Evolutionary conservation across 2,797 vertebrate species (phyloP).

Genomic region (Neosalanx taihuensis): DNA sequence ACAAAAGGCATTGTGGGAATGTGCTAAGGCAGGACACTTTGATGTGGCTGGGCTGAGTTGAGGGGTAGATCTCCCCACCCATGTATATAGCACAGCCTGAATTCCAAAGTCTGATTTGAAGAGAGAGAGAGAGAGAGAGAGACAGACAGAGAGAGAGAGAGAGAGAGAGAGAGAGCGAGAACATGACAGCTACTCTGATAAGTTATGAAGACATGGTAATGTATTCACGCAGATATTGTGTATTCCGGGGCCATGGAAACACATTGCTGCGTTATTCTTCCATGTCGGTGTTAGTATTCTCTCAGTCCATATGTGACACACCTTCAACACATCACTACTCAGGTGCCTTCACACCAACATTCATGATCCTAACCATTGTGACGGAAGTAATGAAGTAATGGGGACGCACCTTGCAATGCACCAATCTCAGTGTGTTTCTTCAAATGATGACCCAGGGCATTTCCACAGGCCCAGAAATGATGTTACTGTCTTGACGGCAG

Average conservation of each 20-base stretch:
- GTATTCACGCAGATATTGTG: conserved; percentile 42
- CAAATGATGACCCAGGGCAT: conserved; percentile 76
- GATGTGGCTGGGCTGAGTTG: conserved; percentile 31
- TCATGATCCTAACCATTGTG: background rate
- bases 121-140: background rate
- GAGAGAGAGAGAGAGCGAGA: conserved; percentile 13
- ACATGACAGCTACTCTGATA: conserved; percentile 43
- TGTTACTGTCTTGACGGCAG: conserved; percentile 87
- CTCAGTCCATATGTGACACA: background rate
- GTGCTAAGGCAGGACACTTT: conserved; percentile 25
- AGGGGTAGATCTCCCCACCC: conserved; percentile 21
- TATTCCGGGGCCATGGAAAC: conserved; percentile 22
- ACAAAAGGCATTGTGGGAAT: conserved; percentile 31
- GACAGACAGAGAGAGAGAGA: too few species aligned
- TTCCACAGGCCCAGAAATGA: conserved; percentile 83
- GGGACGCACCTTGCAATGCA: conserved; percentile 47
- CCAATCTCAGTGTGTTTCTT: conserved; percentile 83
- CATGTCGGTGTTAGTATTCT: too few species aligned
- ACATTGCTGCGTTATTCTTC: background rate
- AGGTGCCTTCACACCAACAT: background rate
- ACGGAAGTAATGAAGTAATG: conserved; percentile 2
- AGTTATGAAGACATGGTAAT: conserved; percentile 47
- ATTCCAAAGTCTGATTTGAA: conserved; percentile 18
- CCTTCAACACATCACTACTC: background rate
- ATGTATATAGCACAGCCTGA: conserved; percentile 25